Conservation (phyloP, 2,113 vertebrate genomes). For the Pygoscelis antarcticus region DNA sequence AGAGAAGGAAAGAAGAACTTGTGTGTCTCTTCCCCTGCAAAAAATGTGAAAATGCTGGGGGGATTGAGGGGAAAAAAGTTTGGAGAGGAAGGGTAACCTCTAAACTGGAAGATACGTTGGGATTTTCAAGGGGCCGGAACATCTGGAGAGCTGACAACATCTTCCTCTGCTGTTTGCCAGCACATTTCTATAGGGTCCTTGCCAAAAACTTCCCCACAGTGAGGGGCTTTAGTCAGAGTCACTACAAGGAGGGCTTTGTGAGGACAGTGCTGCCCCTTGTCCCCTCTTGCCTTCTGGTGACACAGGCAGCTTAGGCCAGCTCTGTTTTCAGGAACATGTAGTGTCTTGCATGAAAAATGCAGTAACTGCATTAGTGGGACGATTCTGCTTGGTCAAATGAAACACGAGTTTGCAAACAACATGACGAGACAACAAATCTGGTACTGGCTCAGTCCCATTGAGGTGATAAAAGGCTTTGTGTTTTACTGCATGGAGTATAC, state of each 20-base stretch:
- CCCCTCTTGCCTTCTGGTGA: background rate
- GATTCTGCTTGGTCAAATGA: background rate
- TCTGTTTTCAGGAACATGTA: background rate
- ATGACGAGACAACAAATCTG: background rate
- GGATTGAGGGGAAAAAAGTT: background rate
- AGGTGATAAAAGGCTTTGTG: background rate
- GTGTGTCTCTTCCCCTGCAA: background rate
- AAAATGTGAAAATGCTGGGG: background rate
- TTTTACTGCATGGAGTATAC: background rate
- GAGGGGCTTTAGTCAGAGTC: background rate
- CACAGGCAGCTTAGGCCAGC: background rate
- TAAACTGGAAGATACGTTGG: background rate
- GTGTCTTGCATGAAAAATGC: background rate
- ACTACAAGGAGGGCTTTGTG: slow-evolving; percentile 17
- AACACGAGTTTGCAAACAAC: background rate
- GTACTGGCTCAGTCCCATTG: background rate
- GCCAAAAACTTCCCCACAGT: background rate
- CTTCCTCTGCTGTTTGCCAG: background rate
- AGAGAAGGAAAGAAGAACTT: background rate
- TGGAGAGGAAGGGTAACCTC: background rate
- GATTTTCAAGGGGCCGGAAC: background rate
- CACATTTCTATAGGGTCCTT: background rate
- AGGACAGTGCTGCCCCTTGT: background rate
- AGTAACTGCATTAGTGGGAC: background rate
- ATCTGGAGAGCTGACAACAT: background rate